Evolutionary conservation across 2,797 vertebrate genomes (phyloP).

Genomic region (Trachurus trachurus): DNA sequence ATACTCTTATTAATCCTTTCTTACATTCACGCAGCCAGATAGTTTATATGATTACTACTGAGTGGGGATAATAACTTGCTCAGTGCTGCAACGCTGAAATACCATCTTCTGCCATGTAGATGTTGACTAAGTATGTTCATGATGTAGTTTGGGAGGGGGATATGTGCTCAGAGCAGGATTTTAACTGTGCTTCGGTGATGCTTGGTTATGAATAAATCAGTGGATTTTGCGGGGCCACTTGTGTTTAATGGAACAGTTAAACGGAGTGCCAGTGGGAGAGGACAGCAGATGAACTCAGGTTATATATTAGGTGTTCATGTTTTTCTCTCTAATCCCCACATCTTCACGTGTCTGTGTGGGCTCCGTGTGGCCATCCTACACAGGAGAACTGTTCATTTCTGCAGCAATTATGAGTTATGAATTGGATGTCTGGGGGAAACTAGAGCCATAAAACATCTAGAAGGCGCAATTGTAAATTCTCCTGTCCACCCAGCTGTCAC

Average conservation of each 20-base stretch:
- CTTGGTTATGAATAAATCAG: conserved; percentile 67
- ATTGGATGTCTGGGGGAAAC: conserved; percentile 32
- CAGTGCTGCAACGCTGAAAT: conserved; percentile 41
- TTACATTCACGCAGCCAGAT: conserved; percentile 56
- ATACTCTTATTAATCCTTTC: conserved; percentile 60
- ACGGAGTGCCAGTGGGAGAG: conserved; percentile 45
- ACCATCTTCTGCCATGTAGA: conserved; percentile 21
- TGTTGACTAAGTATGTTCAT: conserved; percentile 45
- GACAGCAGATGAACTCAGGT: conserved; percentile 51
- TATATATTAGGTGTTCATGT: conserved; percentile 43
- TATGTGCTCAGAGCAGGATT: conserved; percentile 27
- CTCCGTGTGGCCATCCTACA: conserved; percentile 24
- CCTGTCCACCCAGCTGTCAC: conserved; percentile 50
- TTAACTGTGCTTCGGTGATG: conserved; percentile 46
- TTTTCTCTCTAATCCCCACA: conserved; percentile 28
- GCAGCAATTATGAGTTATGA: conserved; percentile 49
- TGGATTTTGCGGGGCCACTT: conserved; percentile 45
- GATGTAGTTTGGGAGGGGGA: conserved; percentile 26
- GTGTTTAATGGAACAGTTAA: conserved; percentile 68
- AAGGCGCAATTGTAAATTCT: conserved; percentile 51
- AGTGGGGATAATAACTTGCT: conserved; percentile 48
- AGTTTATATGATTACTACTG: conserved; percentile 66
- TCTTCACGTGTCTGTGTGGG: conserved; percentile 36
- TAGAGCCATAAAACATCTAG: conserved; percentile 52
- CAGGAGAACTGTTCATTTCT: conserved; percentile 36